Evolutionary conservation across 2,113 vertebrate species (phyloP).

Genomic region (Trogon surrucura): DNA sequence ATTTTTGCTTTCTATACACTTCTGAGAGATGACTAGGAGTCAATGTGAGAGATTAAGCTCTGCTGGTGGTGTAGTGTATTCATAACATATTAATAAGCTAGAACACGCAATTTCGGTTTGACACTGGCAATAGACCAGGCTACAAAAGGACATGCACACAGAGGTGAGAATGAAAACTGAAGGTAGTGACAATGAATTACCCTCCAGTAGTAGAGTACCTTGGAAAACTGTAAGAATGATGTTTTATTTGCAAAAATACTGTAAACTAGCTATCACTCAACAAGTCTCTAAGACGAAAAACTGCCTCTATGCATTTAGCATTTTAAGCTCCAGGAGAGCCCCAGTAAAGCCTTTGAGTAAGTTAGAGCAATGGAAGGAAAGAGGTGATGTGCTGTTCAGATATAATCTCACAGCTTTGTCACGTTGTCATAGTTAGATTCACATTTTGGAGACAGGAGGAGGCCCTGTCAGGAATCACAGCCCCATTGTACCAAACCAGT

Average conservation of each 20-base stretch:
- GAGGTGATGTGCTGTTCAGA: background rate
- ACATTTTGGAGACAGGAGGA: background rate
- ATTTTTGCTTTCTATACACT: constrained; percentile 28
- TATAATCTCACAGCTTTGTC: background rate
- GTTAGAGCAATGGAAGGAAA: background rate
- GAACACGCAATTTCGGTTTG: constrained; percentile 31
- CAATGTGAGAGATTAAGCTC: constrained; percentile 24
- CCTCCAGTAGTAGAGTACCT: background rate
- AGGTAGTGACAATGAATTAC: background rate
- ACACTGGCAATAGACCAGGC: background rate
- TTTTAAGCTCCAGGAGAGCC: background rate
- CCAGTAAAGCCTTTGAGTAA: background rate
- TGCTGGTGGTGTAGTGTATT: background rate
- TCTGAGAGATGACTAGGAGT: constrained; percentile 23
- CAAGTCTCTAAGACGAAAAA: background rate
- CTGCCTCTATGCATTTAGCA: background rate
- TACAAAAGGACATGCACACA: background rate
- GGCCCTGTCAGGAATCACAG: background rate
- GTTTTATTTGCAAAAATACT: background rate
- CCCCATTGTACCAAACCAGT: background rate
- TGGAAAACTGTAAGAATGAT: background rate
- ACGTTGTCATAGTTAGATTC: background rate
- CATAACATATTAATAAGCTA: constrained; percentile 28
- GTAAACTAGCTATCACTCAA: background rate
- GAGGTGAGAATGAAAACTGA: constrained; percentile 13